phyloP scores from a whole-genome alignment of 2,113 vertebrate species.

The Sakesphorus luctuosus region DNA sequence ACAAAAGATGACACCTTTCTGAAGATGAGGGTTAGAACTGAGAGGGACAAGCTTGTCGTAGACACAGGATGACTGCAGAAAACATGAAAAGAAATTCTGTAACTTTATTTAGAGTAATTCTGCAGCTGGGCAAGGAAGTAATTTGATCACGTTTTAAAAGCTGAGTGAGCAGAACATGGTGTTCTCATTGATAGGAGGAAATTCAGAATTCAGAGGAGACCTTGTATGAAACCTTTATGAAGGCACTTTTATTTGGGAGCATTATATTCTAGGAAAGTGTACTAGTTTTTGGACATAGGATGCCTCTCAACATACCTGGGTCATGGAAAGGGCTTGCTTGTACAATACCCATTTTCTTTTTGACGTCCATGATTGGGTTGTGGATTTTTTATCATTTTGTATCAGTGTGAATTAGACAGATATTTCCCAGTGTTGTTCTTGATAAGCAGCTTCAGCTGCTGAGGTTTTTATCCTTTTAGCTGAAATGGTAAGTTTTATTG shows the following conservation, averaged over 20 bases:
- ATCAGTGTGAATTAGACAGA: background rate
- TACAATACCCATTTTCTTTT: background rate
- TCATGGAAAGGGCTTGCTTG: background rate
- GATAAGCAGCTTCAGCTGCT: background rate
- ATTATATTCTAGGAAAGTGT: background rate
- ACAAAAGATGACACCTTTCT: background rate
- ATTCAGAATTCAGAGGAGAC: background rate
- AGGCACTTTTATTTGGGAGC: background rate
- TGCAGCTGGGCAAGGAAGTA: background rate
- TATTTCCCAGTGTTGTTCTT: background rate
- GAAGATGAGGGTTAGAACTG: background rate
- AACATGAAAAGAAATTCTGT: background rate
- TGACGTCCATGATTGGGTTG: background rate
- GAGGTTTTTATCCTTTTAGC: background rate
- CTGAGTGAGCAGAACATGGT: background rate
- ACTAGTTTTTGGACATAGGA: background rate
- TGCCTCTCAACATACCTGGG: background rate
- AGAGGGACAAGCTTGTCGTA: background rate
- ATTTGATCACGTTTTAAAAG: conserved; percentile 39
- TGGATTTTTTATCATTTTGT: background rate
- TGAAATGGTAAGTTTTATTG: background rate
- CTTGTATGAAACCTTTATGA: background rate
- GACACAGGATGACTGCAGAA: background rate
- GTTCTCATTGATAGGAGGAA: background rate
- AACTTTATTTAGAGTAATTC: conserved; percentile 3